phyloP scores from a whole-genome alignment of 2,888 invertebrate species.

The Apomyelois bistriatella region DNA sequence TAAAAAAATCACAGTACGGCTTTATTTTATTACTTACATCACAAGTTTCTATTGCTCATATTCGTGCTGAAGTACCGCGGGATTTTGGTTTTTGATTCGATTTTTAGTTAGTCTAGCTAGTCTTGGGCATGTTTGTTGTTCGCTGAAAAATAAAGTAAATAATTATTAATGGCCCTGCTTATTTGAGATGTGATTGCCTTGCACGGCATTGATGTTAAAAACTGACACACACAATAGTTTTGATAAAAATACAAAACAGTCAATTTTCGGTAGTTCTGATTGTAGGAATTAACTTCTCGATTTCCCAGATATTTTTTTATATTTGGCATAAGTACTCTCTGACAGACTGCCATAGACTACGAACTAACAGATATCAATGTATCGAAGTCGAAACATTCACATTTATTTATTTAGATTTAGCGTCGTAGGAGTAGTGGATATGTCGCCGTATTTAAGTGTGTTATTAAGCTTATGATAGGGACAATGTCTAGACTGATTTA shows the following conservation, averaged over 20 bases:
- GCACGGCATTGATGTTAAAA: not conserved
- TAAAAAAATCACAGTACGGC: slow-evolving; percentile 25
- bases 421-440: slow-evolving; percentile 47
- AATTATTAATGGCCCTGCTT: too few species aligned
- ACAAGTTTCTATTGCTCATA: slow-evolving; percentile 25
- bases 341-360: slow-evolving; percentile 8
- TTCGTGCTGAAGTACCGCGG: not conserved
- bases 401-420: slow-evolving; percentile 42
- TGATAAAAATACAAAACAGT: too few species aligned
- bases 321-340: not conserved
- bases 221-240: too few species aligned
- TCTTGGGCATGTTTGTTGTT: too few species aligned
- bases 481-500: slow-evolving; percentile 74
- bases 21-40: slow-evolving; percentile 27
- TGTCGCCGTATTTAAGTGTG: slow-evolving; percentile 53
- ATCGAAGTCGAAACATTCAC: slow-evolving; percentile 41
- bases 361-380: slow-evolving; percentile 32
- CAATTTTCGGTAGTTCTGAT: too few species aligned
- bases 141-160: too few species aligned
- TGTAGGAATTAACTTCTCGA: slow-evolving; percentile 15
- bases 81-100: not conserved
- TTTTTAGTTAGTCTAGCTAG: not conserved
- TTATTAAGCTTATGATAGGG: slow-evolving; percentile 60
- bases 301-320: not conserved
- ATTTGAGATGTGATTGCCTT: not conserved